A percentile compares a stretch with the other conserved stretches of the same genome.
Evolutionary conservation across 2,113 vertebrate genomes (phyloP).

Genomic region (Pogonocichla stellata): DNA sequence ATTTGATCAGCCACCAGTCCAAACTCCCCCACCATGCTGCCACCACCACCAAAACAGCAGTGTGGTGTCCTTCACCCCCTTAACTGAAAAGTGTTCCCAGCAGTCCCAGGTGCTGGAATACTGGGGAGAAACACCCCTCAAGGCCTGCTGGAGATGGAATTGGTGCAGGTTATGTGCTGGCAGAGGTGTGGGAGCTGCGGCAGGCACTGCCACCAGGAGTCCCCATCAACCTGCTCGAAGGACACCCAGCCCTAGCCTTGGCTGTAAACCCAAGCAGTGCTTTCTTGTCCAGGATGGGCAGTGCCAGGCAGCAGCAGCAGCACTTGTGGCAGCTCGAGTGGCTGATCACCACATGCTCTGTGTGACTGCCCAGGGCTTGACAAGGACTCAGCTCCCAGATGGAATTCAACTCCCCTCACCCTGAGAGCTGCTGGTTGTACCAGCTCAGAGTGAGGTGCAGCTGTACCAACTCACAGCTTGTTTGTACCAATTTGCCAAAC

Average conservation of each 20-base stretch:
- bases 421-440: neutral
- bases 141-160: accelerated
- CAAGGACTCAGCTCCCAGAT: accelerated
- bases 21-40: accelerated
- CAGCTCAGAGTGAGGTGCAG: neutral
- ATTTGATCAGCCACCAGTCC: neutral
- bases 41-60: accelerated
- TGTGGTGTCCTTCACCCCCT: neutral
- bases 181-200: neutral
- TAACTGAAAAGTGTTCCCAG: neutral
- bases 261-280: accelerated
- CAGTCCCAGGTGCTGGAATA: neutral
- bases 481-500: neutral
- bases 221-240: neutral
- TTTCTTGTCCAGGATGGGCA: accelerated
- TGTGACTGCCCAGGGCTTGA: neutral
- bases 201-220: neutral
- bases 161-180: accelerated
- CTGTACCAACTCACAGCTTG: neutral
- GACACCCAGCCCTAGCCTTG: accelerated
- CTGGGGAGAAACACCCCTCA: neutral
- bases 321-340: neutral
- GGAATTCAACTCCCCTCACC: neutral
- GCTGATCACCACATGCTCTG: neutral
- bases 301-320: neutral